Evolutionary conservation across 2,113 vertebrate genomes (phyloP).

Genomic region (Thalassoma bifasciatum): DNA sequence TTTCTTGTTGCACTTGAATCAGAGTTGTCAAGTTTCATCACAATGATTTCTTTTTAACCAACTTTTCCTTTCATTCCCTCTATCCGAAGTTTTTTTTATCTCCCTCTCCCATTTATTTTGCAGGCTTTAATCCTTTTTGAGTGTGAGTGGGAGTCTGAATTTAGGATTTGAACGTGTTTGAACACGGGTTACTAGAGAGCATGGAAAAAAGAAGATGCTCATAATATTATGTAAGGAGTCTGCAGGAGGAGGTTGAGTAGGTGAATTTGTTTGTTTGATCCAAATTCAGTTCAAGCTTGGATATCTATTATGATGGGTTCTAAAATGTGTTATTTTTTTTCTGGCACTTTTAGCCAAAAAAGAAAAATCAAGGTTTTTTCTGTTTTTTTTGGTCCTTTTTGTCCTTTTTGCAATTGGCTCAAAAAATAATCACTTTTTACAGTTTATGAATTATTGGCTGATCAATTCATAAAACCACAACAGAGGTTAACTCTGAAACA

Average conservation of each 20-base stretch:
- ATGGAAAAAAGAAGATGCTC: neutral
- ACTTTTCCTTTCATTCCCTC: too few species aligned
- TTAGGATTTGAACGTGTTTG: neutral
- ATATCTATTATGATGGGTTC: too few species aligned
- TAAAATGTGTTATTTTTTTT: too few species aligned
- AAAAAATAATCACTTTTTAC: too few species aligned
- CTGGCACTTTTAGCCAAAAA: too few species aligned
- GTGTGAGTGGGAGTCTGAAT: neutral
- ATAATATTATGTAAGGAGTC: neutral
- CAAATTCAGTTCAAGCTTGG: neutral
- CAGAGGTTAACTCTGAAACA: too few species aligned
- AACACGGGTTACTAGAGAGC: neutral
- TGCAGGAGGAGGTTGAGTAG: neutral
- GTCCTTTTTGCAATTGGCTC: too few species aligned
- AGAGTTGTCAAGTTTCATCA: neutral
- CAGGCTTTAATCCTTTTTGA: neutral
- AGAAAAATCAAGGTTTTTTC: too few species aligned
- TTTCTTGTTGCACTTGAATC: neutral
- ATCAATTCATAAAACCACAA: too few species aligned
- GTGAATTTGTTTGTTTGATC: neutral
- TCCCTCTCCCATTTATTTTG: neutral
- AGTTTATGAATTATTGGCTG: too few species aligned
- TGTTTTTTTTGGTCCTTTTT: too few species aligned
- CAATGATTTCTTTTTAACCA: neutral
- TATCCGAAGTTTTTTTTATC: conserved; percentile 3